A percentile compares a stretch with the other conserved stretches of the same genome.
phyloP scores from a whole-genome alignment of 1,140 invertebrate genomes.

The Leptopilina clavipes region DNA sequence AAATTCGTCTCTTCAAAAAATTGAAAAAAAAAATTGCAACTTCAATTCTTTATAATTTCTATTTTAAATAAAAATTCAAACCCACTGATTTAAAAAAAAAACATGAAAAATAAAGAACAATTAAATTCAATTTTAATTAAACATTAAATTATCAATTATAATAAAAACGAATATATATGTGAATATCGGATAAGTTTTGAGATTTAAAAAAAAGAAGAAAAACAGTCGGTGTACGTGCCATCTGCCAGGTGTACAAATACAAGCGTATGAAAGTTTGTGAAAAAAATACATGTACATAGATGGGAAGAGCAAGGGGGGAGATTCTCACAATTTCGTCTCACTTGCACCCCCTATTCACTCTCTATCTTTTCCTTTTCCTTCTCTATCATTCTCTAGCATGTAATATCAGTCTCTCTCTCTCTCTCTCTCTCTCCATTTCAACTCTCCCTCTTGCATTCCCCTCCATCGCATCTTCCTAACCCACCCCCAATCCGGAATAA shows the following conservation, averaged over 20 bases:
- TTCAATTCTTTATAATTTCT: too few relatives aligned
- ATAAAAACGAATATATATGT: not conserved
- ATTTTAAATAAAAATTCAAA: too few relatives aligned
- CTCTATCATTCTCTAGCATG: constrained; percentile 26
- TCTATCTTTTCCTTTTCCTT: not conserved
- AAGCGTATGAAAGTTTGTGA: not conserved
- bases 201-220: constrained; percentile 33
- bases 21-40: too few relatives aligned
- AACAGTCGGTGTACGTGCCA: constrained; percentile 49
- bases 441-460: constrained; percentile 39
- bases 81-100: too few relatives aligned
- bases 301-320: not conserved
- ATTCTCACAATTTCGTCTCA: constrained; percentile 48
- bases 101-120: too few relatives aligned
- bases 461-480: constrained; percentile 52
- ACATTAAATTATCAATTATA: not conserved
- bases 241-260: constrained; percentile 47
- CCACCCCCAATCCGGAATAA: constrained; percentile 69
- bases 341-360: constrained; percentile 28
- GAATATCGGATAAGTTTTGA: constrained; percentile 26
- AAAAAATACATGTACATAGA: not conserved
- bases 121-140: too few relatives aligned
- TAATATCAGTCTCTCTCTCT: constrained; percentile 40
- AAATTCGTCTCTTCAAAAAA: too few relatives aligned
- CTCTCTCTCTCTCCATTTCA: constrained; percentile 39